Base-by-base conservation (phyloP, 2,113 vertebrate genomes). In the Paratilapia polleni region DNA sequence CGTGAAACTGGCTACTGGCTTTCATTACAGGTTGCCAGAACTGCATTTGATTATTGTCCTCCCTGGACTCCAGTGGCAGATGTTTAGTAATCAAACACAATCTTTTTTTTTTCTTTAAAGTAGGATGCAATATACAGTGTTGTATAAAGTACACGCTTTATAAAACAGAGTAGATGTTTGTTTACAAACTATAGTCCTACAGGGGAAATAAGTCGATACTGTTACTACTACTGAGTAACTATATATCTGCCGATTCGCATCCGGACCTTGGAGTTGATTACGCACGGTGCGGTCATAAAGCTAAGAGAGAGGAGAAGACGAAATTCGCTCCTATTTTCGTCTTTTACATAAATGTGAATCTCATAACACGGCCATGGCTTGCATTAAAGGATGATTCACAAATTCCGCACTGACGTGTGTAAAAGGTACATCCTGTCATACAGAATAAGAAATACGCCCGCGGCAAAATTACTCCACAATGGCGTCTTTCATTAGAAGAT, bases 391-490 rank as follows among this genome's bases (percentile, higher is more conserved):
- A 75, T 90, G 90, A 90, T 94, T 94, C 89, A 84, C 87, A 82
- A 59, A 90, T 92, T 93, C 89, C 85, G 78, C 94, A 90, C 82
- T 92, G 92, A 91, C 91, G 90, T 91, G 85, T 83, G 80, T 85
- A 80, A 92, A 91, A 89, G 94, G 87, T 93, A 91, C 94, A 92
- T 91, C 90, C 88, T 92, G 92, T 94, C 58, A 92, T 78, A 92
- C 85, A 89, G 92, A 94, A 93, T 78, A 93, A 83, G 85, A 86
- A 90, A 92, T 91, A 83, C 93, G 92, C 96, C 94, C 68, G 85
- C 76, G 96, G 96, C 95, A 43, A 91, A 91, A 92, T 92, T 84
- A 94, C 92, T 94, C 95, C 95, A 97, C 97, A 97, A 97, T 97
- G 97, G 96, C 96, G 96, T 93, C 96, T 96, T 95, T 96, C 95